Base-by-base conservation (phyloP, 1,140 invertebrate species). In the Colletes gigas region DNA sequence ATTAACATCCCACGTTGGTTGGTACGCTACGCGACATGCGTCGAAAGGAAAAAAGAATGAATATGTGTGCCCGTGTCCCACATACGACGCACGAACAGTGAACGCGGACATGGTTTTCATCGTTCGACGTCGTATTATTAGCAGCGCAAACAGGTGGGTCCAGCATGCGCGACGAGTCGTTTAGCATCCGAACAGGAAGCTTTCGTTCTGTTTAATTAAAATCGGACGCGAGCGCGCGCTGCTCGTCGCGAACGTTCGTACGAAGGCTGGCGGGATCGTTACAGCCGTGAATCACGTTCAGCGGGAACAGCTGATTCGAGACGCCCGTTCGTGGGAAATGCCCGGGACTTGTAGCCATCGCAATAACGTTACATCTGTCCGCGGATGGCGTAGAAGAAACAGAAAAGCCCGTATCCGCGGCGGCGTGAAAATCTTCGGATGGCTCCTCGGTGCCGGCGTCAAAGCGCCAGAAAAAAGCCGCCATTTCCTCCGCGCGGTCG, bases 401-500 rank as follows among this genome's bases (percentile, higher is more conserved):
- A 17, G 39, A 50, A 19, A 63, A 15, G 44, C 6, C 44, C 44
- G 15, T 44, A 9, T 15, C 55, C 3, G n/a, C 30, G 6, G 30
- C 17, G n/a, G 62, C 55, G 8, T 19, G 15, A 65, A 57, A 76
- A 30, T 41, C 4, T 47, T 1, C 17, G 21, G 4, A 9, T 8
- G 17, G 52, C 17, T 55, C 0, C 47, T 9, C 15, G 60, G 6
- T 19, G 0, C 30, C 14, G 21, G 14, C 30, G 39, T 44, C 44
- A 66, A 30, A 59, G 21, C 15, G 30, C 5, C 19, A 15, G 21
- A 78, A 78, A 69, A 66, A 57, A 30, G 30, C 65, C 12, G 39
- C 44, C 63, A 77, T 70, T 77, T 77, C 75, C 66, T 41, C 19
- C 14, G 54, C 59, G 65, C 47, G 55, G 44, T 44, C 75, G n/a